Evolutionary conservation across 2,113 vertebrate genomes (phyloP), one percentile per base, ranked within the genome.

Genomic region (Perccottus glenii): DNA sequence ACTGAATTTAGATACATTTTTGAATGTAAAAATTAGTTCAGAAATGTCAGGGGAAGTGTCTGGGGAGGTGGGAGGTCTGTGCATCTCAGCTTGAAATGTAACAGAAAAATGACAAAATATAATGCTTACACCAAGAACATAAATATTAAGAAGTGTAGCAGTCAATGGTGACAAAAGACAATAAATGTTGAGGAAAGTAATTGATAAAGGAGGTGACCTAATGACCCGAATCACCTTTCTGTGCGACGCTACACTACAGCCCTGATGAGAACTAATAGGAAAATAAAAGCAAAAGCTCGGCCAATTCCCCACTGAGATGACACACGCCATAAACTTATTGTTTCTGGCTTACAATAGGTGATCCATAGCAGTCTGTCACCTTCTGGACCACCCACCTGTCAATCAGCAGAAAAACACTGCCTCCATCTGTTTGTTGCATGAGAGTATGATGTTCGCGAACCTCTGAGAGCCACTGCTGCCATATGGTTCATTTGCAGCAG

Each of bases 361-460:
- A 51, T 52, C 12, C 58, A 10, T 11, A 6, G 5, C 62, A 15
- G 60, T 81, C 67, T 70, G 73, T 73, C 80, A 79, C 62, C 46
- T 43, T 59, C 42, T 19, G 61, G 42, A 68, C 50, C 82, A 32
- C 58, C 72, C 69, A 80, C 67, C 58, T 77, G 79, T 71, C 79
- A 83, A 63, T 87, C 73, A 80, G 52, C 38, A 32, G 5, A 45
- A 9, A 32, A 35, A 44, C n/a, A 45, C 42, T 9, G 32, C 36
- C 47, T 60, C 82, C 70, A 68, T 88, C 85, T 85, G 72, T 70
- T 72, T 27, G 19, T 27, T 27, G 19, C 19, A 27, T 27, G 19
- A 2, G 19, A 11, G 16, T 12, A 59, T 66, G 67, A 12, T 74
- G 50, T 40, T 49, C 40, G 57, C 65, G 44, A 9, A 59, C 9